Evolutionary conservation across 2,797 vertebrate genomes (phyloP), one percentile per base, ranked within the genome.

Genomic region (Gymnodraco acuticeps): DNA sequence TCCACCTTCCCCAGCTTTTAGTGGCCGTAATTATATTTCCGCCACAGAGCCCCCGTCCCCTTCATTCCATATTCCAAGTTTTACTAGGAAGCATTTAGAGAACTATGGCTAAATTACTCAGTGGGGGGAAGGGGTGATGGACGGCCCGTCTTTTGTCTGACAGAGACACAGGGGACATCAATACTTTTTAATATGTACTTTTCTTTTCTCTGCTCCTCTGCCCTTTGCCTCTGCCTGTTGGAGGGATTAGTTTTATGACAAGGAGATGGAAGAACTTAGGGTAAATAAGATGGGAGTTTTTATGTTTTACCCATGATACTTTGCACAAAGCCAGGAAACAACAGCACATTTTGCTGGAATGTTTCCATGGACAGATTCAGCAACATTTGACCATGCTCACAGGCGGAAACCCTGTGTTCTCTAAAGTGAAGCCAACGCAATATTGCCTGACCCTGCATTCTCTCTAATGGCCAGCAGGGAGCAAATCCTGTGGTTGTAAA

Each of bases 11-110:
- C 95, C 95, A 95, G 95, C 96, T 96, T 96, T 96, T 95, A 95
- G 95, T 93, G 94, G 65, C 82, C 95, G 95, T 97, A 97, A 99
- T 98, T 97, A 97, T 99, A 97, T 98, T 99, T 99, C 97, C 96
- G 96, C 96, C 97, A 97, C 96, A 97, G 97, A 97, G 95, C 95
- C 95, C 94, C 94, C 88, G 92, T 81, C 93, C 93, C 92, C 95
- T 96, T 97, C 96, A 95, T 96, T 96, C 96, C 95, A 96, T 96
- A 98, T 98, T 96, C 96, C 96, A 96, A 95, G 96, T 97, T 96
- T 94, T 96, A 97, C 95, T 94, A 96, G 97, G 96, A 98, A 98
- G 96, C 96, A 93, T 97, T 95, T 84, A 91, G 93, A 90, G 87
- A 95, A 93, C 95, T 95, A 85, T 88, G 91, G 94, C 94, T 94